Evolutionary conservation across 1,140 invertebrate species (phyloP).

Genomic region (Hyposmocoma kahamanoa): DNA sequence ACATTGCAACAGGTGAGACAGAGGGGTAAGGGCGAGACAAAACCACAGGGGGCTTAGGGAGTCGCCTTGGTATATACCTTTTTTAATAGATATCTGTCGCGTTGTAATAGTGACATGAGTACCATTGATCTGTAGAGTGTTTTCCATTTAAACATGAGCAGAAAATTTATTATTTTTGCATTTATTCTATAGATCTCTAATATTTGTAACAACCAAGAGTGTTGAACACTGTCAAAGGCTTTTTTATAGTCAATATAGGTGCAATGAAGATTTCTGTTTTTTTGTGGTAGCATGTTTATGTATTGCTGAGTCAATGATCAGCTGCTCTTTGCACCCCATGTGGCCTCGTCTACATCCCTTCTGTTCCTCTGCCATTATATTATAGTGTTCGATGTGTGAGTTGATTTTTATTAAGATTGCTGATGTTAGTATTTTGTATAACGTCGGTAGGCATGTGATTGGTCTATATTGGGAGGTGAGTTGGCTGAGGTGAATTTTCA

Average conservation of each 20-base stretch:
- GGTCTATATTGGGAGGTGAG: conserved; percentile 11
- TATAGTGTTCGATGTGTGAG: conserved; percentile 10
- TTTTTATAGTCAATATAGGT: conserved; percentile 22
- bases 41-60: no score
- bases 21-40: no score
- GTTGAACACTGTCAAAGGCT: conserved; percentile 20
- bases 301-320: conserved; percentile 24
- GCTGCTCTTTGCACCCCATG: conserved; percentile 26
- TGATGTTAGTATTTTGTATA: not conserved
- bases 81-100: no score
- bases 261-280: conserved; percentile 15
- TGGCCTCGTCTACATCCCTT: conserved; percentile 22
- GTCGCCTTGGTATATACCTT: no score
- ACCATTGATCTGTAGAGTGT: no score
- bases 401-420: conserved; percentile 8
- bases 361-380: conserved; percentile 13
- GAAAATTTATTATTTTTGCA: not conserved
- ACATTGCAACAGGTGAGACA: no score
- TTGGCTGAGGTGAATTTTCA: not conserved
- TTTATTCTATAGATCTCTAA: conserved; percentile 8
- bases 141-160: not conserved
- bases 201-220: conserved; percentile 16
- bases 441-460: not conserved
- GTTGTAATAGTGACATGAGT: no score
- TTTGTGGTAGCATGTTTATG: conserved; percentile 12